These are phyloP conservation scores for Mimumesa dahlbomi DNA, from an alignment of 2,888 invertebrate genomes.

Conservation along the genomic window DNA sequence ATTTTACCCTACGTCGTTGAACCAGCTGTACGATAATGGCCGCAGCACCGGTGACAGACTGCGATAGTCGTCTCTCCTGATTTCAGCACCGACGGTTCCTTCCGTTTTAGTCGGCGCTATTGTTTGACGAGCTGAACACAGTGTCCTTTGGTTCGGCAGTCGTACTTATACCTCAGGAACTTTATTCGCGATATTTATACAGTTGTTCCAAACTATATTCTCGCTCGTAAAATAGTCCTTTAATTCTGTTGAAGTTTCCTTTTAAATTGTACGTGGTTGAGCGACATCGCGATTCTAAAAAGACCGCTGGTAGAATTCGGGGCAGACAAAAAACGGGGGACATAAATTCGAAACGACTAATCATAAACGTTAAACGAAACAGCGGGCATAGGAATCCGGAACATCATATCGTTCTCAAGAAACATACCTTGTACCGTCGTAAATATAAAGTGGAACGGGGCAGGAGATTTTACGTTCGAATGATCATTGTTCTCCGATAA, in stretches of 20 bases:
- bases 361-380: no score
- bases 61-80: slow-evolving; percentile 3
- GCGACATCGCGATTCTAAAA: no score
- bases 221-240: background rate
- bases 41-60: background rate
- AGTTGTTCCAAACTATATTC: background rate
- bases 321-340: no score
- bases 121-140: no score
- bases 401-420: background rate
- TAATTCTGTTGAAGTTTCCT: background rate
- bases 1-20: slow-evolving; percentile 60
- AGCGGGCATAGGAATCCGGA: background rate
- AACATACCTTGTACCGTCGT: background rate
- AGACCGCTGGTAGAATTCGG: no score
- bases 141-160: no score
- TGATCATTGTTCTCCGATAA: slow-evolving; percentile 19
- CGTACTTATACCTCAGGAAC: no score
- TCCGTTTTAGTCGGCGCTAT: no score
- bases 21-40: slow-evolving; percentile 7
- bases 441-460: slow-evolving; percentile 18
- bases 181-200: background rate
- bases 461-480: slow-evolving; percentile 16
- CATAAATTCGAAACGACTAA: no score
- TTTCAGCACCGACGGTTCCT: no score
- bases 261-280: background rate